These are phyloP conservation scores for Rhyacophila evoluta DNA, from an alignment of 2,888 invertebrate genomes.

Conservation along the genomic window DNA sequence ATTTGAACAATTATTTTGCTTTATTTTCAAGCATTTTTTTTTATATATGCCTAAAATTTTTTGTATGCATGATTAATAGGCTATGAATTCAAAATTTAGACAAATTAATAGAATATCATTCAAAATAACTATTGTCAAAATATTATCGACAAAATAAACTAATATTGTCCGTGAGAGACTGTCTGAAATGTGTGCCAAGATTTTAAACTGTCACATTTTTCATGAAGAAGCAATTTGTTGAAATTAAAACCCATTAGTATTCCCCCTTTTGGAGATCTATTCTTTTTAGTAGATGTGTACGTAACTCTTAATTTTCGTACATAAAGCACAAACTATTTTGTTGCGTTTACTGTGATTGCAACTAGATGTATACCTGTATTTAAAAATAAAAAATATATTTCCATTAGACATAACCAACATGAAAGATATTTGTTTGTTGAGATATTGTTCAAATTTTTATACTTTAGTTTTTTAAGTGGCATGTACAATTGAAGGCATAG, in stretches of 20 bases:
- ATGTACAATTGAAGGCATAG: constrained; percentile 10
- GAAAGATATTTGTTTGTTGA: background rate
- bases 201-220: background rate
- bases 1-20: too few relatives aligned
- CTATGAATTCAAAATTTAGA: background rate
- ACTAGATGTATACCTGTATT: background rate
- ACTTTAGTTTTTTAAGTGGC: constrained; percentile 14
- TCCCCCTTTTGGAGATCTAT: background rate
- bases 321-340: background rate
- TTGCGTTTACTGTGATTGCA: constrained; percentile 24
- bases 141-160: background rate
- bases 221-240: background rate
- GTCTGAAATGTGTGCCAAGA: constrained; percentile 17
- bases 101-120: background rate
- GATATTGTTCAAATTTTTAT: constrained; percentile 7
- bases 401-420: background rate
- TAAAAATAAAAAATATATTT: constrained; percentile 1
- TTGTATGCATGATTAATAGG: background rate
- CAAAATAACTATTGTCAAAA: background rate
- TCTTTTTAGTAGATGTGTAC: background rate
- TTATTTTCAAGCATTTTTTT: background rate
- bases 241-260: background rate
- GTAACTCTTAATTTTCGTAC: background rate
- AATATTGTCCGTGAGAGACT: background rate
- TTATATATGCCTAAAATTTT: background rate